A percentile compares a stretch with the other conserved stretches of the same genome.
Evolutionary conservation across 2,888 invertebrate species (phyloP).

Genomic region (Graphium colonna): DNA sequence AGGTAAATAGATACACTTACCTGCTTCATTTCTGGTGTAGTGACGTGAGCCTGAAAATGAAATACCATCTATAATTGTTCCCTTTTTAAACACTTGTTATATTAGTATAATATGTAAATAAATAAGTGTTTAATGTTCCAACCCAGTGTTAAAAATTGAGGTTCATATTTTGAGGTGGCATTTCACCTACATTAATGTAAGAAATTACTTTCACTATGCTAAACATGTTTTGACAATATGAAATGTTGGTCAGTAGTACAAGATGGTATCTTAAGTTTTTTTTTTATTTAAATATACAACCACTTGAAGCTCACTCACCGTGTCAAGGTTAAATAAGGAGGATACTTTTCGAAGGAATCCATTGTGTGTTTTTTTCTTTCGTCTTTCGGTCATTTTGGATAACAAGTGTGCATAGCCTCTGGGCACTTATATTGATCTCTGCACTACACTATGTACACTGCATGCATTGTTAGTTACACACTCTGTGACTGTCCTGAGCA

Average conservation of each 20-base stretch:
- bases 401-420: slow-evolving; percentile 69
- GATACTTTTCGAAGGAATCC: slow-evolving; percentile 94
- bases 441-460: slow-evolving; percentile 77
- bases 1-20: slow-evolving; percentile 43
- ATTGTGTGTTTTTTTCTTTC: slow-evolving; percentile 80
- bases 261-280: slow-evolving; percentile 14
- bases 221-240: slow-evolving; percentile 23
- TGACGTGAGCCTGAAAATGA: slow-evolving; percentile 71
- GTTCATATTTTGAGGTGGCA: slow-evolving; percentile 22
- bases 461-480: slow-evolving; percentile 80
- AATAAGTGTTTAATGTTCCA: background rate
- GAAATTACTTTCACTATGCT: slow-evolving; percentile 21
- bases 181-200: slow-evolving; percentile 25
- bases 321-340: slow-evolving; percentile 91
- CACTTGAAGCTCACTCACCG: slow-evolving; percentile 80
- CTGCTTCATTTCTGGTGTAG: slow-evolving; percentile 79
- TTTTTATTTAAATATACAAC: slow-evolving; percentile 23
- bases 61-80: slow-evolving; percentile 10
- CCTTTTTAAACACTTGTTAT: slow-evolving; percentile 1
- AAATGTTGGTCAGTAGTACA: slow-evolving; percentile 24
- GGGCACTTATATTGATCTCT: slow-evolving; percentile 50
- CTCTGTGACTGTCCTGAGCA: slow-evolving; percentile 72
- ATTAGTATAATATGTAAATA: slow-evolving; percentile 2
- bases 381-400: slow-evolving; percentile 77
- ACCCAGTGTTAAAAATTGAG: background rate